Percentiles rank a stretch among this genome's conserved stretches.
These are phyloP conservation scores for Oegoconia quadripuncta DNA, from an alignment of 2,888 invertebrate species.

Conservation along the genomic window DNA sequence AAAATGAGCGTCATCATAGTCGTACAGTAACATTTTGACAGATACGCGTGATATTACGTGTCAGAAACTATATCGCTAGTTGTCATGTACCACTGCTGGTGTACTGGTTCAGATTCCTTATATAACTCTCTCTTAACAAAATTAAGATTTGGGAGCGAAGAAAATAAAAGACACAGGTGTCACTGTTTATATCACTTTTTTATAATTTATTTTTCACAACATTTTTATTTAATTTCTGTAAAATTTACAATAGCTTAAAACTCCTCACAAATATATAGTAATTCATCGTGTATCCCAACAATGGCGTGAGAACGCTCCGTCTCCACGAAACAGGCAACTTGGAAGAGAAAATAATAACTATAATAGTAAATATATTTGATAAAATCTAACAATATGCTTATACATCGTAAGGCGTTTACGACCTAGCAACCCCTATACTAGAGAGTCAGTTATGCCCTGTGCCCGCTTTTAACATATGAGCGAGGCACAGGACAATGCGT, in stretches of 20 bases:
- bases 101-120: background rate
- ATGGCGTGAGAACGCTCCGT: slow-evolving; percentile 43
- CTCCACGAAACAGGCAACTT: slow-evolving; percentile 63
- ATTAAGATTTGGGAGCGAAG: slow-evolving; percentile 7
- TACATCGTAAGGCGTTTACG: slow-evolving; percentile 58
- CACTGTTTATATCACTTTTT: slow-evolving; percentile 77
- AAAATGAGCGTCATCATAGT: too few relatives aligned
- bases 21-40: too few relatives aligned
- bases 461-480: slow-evolving; percentile 71
- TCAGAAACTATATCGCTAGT: too few relatives aligned
- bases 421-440: slow-evolving; percentile 59
- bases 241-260: slow-evolving; percentile 79
- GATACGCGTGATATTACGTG: too few relatives aligned
- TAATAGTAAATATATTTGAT: slow-evolving; percentile 59
- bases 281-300: slow-evolving; percentile 61
- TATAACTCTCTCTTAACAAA: background rate
- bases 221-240: slow-evolving; percentile 77
- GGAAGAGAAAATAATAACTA: slow-evolving; percentile 60
- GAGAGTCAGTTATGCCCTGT: slow-evolving; percentile 61
- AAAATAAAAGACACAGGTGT: slow-evolving; percentile 53
- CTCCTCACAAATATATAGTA: slow-evolving; percentile 74
- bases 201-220: slow-evolving; percentile 78
- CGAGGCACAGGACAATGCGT: slow-evolving; percentile 46
- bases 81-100: too few relatives aligned
- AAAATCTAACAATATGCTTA: slow-evolving; percentile 66